Base-by-base conservation (phyloP, 1,140 invertebrate genomes). In the Hylaeus anthracinus region DNA sequence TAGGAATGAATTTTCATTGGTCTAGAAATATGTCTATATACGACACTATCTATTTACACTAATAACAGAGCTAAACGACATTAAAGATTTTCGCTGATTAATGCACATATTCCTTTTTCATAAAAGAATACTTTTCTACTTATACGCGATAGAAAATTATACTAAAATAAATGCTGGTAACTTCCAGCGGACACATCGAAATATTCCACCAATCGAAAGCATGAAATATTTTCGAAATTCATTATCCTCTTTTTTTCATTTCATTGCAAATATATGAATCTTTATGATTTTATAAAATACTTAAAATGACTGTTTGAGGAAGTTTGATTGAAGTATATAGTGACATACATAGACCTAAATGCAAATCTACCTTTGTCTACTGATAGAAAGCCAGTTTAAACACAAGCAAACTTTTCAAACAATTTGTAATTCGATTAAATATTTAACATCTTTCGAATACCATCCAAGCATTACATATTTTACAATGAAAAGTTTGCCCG, bases 1-100 rank as follows among this genome's bases (percentile, higher is more conserved):
- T 67, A 45, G 64, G 48, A 79, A 72, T 61, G 76, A 72, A 51
- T 78, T 26, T 53, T 77, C 69, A 72, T 60, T 65, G 53, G 71
- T 43, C 63, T 60, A 64, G 12, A 53, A 65, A 71, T 41, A 39
- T 43, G 6, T 66, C 26, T 60, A 75, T 55, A 45, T 64, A 73
- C 51, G 79, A 15, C 4, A 26, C 3, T 58, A 43, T 64, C 55
- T 8, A 65, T n/a, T 53, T 2, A n/a, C 10, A 51, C 51, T 10
- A 9, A 51, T 51, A 51, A 51, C 9, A 51, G 51, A 51, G 10
- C 8, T 9, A 51, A 51, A 51, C 1, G 9, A 51, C 26, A 37
- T n/a, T 15, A 58, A 58, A n/a, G n/a, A n/a, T 15, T 58, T 3
- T n/a, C 8, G 8, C n/a, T 58, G 3, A 58, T 58, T 58, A 58